Evolutionary conservation across 1,140 invertebrate species (phyloP).

Genomic region (Drosophila willistoni): DNA sequence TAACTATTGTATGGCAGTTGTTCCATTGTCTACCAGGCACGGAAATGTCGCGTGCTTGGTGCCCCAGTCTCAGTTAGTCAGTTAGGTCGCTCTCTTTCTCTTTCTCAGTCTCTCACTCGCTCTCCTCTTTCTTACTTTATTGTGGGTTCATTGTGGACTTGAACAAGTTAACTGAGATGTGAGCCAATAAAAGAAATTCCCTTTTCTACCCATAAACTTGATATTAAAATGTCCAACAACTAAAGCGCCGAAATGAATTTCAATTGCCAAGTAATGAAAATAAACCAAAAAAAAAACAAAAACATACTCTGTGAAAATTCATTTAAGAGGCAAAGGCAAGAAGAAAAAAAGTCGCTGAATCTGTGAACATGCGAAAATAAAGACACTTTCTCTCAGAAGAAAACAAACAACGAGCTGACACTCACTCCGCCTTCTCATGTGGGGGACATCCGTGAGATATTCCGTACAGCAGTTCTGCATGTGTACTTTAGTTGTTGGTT

Average conservation of each 20-base stretch:
- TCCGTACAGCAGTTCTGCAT: not conserved
- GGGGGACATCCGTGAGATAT: conserved; percentile 44
- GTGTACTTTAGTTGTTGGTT: not conserved
- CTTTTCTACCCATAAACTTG: not conserved
- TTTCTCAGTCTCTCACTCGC: not conserved
- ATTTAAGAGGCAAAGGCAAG: conserved; percentile 20
- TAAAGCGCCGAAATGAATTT: conserved; percentile 21
- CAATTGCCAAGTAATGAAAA: conserved; percentile 29
- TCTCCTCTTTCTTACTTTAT: not conserved
- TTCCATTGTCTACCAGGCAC: conserved; percentile 52
- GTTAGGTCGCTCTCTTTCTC: not conserved
- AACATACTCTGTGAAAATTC: conserved; percentile 53
- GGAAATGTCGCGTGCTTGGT: conserved; percentile 50
- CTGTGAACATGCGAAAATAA: conserved; percentile 27
- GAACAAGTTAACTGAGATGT: conserved; percentile 6
- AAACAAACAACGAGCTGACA: conserved; percentile 36
- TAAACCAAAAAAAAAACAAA: too few relatives aligned
- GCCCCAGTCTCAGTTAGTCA: conserved; percentile 9
- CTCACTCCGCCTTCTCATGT: conserved; percentile 11
- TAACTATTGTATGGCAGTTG: conserved; percentile 54
- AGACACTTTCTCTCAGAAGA: conserved; percentile 41
- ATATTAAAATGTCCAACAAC: conserved; percentile 27
- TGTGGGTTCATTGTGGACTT: conserved; percentile 8
- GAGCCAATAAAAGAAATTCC: conserved; percentile 5
- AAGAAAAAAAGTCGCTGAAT: not conserved